phyloP scores from a whole-genome alignment of 2,797 vertebrate species.

The Percopsis omiscomaycus region DNA sequence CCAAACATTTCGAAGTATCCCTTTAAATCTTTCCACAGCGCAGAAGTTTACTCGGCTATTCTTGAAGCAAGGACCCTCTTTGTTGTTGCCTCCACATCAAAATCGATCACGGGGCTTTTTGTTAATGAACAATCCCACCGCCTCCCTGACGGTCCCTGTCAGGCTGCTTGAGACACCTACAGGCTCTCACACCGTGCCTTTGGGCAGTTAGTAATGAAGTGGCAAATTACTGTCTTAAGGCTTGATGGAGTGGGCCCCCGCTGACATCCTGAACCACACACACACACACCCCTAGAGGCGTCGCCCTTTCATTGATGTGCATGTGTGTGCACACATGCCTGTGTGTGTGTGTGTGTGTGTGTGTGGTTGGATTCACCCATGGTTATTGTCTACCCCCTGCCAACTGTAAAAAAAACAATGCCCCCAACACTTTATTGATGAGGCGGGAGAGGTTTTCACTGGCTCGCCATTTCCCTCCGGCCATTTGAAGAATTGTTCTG shows the following conservation, averaged over 20 bases:
- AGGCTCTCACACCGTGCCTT: constrained; percentile 55
- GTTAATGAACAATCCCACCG: background rate
- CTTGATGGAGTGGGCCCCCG: constrained; percentile 73
- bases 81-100: no score
- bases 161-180: constrained; percentile 39
- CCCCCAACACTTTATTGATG: constrained; percentile 75
- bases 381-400: constrained; percentile 60
- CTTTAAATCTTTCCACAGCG: no score
- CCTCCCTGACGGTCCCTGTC: background rate
- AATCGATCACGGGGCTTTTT: no score
- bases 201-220: constrained; percentile 80
- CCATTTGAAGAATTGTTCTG: constrained; percentile 64
- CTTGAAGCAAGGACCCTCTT: no score
- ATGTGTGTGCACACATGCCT: constrained; percentile 7
- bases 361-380: constrained; percentile 38
- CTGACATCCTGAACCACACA: constrained; percentile 57
- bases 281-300: constrained; percentile 39
- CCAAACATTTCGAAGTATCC: no score
- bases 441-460: constrained; percentile 70
- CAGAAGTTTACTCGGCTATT: no score
- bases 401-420: constrained; percentile 73
- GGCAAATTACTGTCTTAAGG: constrained; percentile 81
- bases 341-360: constrained; percentile 7
- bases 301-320: background rate
- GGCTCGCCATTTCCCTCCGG: constrained; percentile 70